A percentile compares a stretch with the other conserved stretches of the same genome.
These are phyloP conservation scores for Pardalotus punctatus DNA, from an alignment of 2,113 vertebrate species.

Conservation along the genomic window DNA sequence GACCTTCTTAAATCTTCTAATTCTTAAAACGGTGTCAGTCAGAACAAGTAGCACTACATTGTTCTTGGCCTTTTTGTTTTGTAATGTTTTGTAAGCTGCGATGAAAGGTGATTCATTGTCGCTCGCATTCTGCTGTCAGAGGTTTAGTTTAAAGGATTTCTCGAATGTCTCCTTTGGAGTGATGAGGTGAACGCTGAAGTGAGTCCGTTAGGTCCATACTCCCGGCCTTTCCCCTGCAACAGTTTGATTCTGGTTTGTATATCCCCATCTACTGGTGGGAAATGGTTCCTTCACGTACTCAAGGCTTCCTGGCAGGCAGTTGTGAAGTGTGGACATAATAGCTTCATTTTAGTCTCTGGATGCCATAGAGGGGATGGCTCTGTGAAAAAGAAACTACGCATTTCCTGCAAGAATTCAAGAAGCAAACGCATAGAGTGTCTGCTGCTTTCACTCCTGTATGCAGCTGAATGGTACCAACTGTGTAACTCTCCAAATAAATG, in stretches of 20 bases:
- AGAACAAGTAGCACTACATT: background rate
- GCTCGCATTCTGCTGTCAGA: accelerated
- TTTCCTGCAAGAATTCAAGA: background rate
- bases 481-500: background rate
- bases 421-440: background rate
- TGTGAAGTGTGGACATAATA: background rate
- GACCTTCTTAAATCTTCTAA: background rate
- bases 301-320: background rate
- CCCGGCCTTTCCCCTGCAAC: background rate
- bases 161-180: accelerated
- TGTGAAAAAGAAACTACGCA: accelerated
- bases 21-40: background rate
- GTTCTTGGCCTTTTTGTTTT: background rate
- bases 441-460: background rate
- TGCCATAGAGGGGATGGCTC: background rate
- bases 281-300: background rate
- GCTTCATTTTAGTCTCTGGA: background rate
- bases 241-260: background rate
- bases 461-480: background rate
- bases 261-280: constrained; percentile 41
- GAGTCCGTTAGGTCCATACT: background rate
- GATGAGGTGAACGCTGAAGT: background rate
- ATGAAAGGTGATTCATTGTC: background rate
- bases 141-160: background rate
- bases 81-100: background rate